phyloP scores from a whole-genome alignment of 1,140 invertebrate genomes.

The Drosophila kikkawai region DNA sequence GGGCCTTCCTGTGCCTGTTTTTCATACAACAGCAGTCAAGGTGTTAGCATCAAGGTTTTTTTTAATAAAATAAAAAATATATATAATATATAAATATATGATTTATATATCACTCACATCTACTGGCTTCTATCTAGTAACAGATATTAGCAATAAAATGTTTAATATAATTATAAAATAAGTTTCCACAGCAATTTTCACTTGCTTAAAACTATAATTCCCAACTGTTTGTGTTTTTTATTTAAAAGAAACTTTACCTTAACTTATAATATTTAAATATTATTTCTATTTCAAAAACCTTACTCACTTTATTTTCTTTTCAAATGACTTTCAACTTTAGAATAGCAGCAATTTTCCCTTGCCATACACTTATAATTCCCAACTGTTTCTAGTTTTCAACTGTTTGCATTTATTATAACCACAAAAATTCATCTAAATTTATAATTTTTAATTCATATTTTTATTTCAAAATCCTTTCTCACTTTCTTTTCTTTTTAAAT shows the following conservation, averaged over 20 bases:
- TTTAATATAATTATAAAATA: too few species aligned
- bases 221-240: background rate
- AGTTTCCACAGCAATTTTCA: background rate
- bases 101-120: too few species aligned
- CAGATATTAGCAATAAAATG: too few species aligned
- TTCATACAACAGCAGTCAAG: background rate
- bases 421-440: too few species aligned
- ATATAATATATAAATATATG: background rate
- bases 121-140: too few species aligned
- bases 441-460: too few species aligned
- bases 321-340: background rate
- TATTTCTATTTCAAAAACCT: too few species aligned
- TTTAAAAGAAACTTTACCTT: background rate
- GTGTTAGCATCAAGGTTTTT: background rate
- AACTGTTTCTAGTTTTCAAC: too few species aligned
- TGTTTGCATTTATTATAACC: too few species aligned
- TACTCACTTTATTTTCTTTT: background rate
- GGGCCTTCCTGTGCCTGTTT: slow-evolving; percentile 18
- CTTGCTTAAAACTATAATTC: background rate
- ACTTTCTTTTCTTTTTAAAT: background rate
- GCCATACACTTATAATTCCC: too few species aligned
- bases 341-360: too few species aligned
- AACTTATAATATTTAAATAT: background rate
- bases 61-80: too few species aligned
- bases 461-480: background rate